Base-by-base conservation (phyloP, 2,888 invertebrate species). In the Pseudococcus jackbeardsleyi region DNA sequence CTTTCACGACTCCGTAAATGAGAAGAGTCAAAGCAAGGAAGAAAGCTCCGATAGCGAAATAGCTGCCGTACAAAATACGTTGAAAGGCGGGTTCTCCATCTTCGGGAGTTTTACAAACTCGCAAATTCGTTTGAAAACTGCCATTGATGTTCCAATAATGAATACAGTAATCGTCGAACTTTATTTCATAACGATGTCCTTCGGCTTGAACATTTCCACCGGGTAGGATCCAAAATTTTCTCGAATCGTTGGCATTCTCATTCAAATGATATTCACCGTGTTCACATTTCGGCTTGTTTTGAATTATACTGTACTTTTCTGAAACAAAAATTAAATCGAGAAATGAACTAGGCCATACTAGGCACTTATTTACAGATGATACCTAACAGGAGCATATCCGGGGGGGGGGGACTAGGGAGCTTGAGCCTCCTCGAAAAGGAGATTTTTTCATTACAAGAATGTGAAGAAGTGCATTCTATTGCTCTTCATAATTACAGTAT, bases 1-100 rank as follows among this genome's bases (percentile, higher is more conserved):
- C 90, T 26, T 89, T 89, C 59, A 90, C 89, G 22, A 88, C 89
- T 42, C 89, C 89, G 88, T 90, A 90, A 42, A 90, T 89, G 33
- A 89, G 77, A 15, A 90, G 84, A 19, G 90, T 90, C 33, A 89
- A 68, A n/a, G 89, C 89, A 64, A 90, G 89, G 88, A 90, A 90
- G 9, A 85, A 64, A 6, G 90, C 85, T 12, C 90, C 90, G 22
- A 90, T 84, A 19, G 89, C 85, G 79, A 89, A 89, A 48, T 90
- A 89, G 6, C 79, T 72, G 11, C 89, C 90, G 89, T 90, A 90
- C 19, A 90, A 86, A 26, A 89, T 82, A 7, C 85, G 77, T 1
- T 88, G 87, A 42, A 89, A 89, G 33, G 7, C n/a, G 54, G 59
- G 68, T 50, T 42, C 12, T 54, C 72, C 64, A 17, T 42, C 48